A percentile compares a stretch with the other conserved stretches of the same genome.
phyloP scores from a whole-genome alignment of 2,113 vertebrate genomes.

The Ptyas mucosa region DNA sequence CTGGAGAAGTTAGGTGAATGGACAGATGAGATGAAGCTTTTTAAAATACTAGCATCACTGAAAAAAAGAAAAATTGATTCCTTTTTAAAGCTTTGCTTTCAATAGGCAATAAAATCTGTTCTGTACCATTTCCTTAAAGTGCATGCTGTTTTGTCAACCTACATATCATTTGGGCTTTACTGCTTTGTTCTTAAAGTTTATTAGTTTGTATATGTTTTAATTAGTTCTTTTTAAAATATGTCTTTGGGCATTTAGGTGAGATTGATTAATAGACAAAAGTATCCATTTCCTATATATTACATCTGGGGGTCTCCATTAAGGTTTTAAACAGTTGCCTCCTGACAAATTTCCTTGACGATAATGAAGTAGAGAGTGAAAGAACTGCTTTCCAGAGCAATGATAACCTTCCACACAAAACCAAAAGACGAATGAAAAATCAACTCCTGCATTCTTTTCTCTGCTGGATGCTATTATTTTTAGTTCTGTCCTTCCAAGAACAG shows the following conservation, averaged over 20 bases:
- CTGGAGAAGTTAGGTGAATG: background rate
- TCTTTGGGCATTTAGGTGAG: background rate
- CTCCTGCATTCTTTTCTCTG: conserved; percentile 8
- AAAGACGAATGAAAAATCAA: conserved; percentile 16
- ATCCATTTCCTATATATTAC: background rate
- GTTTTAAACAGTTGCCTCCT: background rate
- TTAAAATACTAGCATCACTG: background rate
- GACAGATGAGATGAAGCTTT: background rate
- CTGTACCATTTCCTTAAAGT: background rate
- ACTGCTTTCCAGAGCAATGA: background rate
- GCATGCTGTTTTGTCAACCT: background rate
- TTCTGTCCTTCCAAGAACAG: conserved; percentile 8
- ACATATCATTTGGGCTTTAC: background rate
- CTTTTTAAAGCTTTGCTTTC: background rate
- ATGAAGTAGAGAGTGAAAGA: background rate
- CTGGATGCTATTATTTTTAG: conserved; percentile 17
- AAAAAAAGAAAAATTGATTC: background rate
- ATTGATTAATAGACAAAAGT: background rate
- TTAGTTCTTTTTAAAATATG: background rate
- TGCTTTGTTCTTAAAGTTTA: background rate
- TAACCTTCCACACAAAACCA: conserved; percentile 3
- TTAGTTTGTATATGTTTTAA: background rate
- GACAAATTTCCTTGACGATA: background rate
- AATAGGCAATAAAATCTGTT: background rate
- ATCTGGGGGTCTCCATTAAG: background rate